phyloP scores from a whole-genome alignment of 35 echinoderm and acorn worm genomes.

The Ophioderma brevispina region DNA sequence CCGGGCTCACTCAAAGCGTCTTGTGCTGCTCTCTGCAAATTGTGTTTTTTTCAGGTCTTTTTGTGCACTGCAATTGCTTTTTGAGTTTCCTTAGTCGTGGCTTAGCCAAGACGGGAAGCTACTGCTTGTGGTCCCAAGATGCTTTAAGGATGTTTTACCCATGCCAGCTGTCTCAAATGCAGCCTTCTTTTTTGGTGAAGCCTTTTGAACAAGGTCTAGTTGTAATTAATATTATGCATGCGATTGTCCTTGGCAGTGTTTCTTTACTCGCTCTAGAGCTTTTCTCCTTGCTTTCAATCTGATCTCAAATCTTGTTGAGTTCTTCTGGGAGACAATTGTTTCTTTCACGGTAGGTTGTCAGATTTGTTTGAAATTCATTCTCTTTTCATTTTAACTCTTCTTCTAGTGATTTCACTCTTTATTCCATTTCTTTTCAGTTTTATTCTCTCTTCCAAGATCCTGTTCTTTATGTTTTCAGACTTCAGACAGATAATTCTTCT shows the following conservation, averaged over 20 bases:
- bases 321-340: too few species aligned
- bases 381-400: too few species aligned
- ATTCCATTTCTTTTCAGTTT: too few species aligned
- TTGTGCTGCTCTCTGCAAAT: background rate
- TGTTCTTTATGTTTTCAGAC: background rate
- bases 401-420: too few species aligned
- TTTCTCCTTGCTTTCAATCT: background rate
- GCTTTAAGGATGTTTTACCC: too few species aligned
- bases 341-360: too few species aligned
- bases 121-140: background rate
- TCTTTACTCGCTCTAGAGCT: background rate
- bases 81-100: background rate
- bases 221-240: background rate
- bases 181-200: background rate
- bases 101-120: background rate
- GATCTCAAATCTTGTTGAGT: too few species aligned
- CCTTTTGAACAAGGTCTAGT: background rate
- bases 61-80: background rate
- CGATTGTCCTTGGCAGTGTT: background rate
- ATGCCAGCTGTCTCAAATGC: background rate
- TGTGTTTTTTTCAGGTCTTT: background rate
- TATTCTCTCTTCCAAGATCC: too few species aligned
- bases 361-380: too few species aligned
- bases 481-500: background rate
- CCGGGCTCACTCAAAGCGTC: slow-evolving; percentile 4